phyloP scores from a whole-genome alignment of 2,113 vertebrate genomes.

The Sardina pilchardus region DNA sequence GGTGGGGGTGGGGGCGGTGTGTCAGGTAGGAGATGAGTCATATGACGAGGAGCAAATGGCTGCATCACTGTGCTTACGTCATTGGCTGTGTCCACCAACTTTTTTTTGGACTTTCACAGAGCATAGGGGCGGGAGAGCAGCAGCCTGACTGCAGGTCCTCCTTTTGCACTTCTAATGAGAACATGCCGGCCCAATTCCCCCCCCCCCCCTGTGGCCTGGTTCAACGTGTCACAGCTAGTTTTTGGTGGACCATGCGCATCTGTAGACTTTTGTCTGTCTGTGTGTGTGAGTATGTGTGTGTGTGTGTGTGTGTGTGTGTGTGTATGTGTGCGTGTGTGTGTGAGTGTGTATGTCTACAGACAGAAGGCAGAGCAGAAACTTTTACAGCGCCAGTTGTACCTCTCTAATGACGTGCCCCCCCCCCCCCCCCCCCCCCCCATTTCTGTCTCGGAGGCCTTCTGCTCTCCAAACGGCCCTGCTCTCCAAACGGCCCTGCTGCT shows the following conservation, averaged over 20 bases:
- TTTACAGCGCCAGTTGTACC: neutral
- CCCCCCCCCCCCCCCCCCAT: neutral
- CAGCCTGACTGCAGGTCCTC: neutral
- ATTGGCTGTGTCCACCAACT: neutral
- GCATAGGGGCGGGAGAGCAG: neutral
- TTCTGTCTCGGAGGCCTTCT: neutral
- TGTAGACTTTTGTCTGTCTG: neutral
- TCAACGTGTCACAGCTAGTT: neutral
- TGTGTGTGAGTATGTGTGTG: neutral
- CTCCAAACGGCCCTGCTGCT: neutral
- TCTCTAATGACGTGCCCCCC: too few relatives aligned
- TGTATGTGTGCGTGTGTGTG: slow-evolving; percentile 19
- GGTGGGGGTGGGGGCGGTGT: neutral
- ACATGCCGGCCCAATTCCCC: neutral
- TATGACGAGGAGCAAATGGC: neutral
- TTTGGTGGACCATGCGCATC: neutral
- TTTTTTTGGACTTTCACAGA: neutral
- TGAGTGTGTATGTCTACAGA: neutral
- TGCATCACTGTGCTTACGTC: neutral
- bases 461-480: neutral
- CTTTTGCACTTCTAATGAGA: neutral
- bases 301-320: slow-evolving; percentile 24
- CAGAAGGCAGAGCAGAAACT: neutral
- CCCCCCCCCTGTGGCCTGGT: neutral
- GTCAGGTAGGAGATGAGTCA: neutral